These are phyloP conservation scores for Rhamphomyia laevipes DNA, from an alignment of 2,888 invertebrate genomes.

Conservation along the genomic window DNA sequence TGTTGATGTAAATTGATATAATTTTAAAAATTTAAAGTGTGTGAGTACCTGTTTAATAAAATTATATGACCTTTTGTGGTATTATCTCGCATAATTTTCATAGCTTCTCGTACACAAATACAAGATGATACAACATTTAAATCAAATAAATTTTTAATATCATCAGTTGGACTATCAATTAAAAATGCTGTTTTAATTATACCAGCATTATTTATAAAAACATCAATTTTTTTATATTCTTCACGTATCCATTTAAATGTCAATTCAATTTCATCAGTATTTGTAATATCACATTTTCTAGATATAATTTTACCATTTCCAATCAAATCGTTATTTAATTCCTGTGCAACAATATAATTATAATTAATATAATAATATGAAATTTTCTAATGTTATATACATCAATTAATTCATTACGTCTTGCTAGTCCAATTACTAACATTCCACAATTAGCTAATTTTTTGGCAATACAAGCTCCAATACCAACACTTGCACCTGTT, in stretches of 20 bases:
- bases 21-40: too few relatives aligned
- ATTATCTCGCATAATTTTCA: slow-evolving; percentile 42
- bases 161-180: slow-evolving; percentile 26
- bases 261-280: slow-evolving; percentile 26
- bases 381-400: slow-evolving; percentile 18
- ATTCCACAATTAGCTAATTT: slow-evolving; percentile 38
- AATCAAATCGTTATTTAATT: slow-evolving; percentile 24
- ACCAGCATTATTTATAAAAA: slow-evolving; percentile 37
- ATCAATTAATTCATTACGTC: slow-evolving; percentile 39
- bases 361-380: not conserved
- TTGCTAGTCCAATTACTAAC: slow-evolving; percentile 42
- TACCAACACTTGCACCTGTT: slow-evolving; percentile 39
- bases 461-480: slow-evolving; percentile 36
- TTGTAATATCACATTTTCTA: slow-evolving; percentile 31
- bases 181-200: slow-evolving; percentile 32
- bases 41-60: slow-evolving; percentile 46
- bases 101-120: slow-evolving; percentile 44
- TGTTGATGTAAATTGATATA: not conserved
- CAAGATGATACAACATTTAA: slow-evolving; percentile 47
- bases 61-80: slow-evolving; percentile 46
- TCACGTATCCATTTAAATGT: slow-evolving; percentile 29
- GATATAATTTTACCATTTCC: slow-evolving; percentile 32
- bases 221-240: slow-evolving; percentile 28
- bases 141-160: slow-evolving; percentile 32
- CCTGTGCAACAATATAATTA: slow-evolving; percentile 18